Percentiles rank a stretch among this genome's conserved stretches.
These are phyloP conservation scores for Petrocephalus sullivani DNA, from an alignment of 2,797 vertebrate genomes.

Conservation along the genomic window DNA sequence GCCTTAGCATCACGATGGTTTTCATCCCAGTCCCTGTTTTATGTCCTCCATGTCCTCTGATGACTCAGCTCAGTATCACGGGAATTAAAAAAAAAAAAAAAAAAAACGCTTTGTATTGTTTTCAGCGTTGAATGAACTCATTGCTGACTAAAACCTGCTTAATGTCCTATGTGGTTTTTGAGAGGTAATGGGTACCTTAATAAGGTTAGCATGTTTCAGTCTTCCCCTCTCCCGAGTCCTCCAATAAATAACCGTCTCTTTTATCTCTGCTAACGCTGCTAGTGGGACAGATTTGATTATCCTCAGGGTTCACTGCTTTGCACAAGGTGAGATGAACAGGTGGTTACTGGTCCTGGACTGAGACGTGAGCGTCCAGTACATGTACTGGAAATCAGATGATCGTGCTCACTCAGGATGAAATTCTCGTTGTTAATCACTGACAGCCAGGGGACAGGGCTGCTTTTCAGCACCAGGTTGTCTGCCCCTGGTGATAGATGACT, in stretches of 20 bases:
- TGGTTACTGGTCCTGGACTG: neutral
- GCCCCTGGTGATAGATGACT: constrained; percentile 13
- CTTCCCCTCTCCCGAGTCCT: constrained; percentile 8
- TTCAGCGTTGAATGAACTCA: neutral
- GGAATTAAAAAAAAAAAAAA: neutral
- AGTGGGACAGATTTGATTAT: neutral
- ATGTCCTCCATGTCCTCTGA: neutral
- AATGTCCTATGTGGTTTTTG: constrained; percentile 19
- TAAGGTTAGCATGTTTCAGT: neutral
- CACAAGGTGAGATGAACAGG: neutral
- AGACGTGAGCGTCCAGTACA: neutral
- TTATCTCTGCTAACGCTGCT: neutral
- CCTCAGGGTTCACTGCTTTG: neutral
- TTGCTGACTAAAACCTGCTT: constrained; percentile 12
- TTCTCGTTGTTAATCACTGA: constrained; percentile 5
- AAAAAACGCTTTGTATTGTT: neutral
- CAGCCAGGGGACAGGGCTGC: neutral
- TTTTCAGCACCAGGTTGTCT: neutral
- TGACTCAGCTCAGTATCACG: neutral
- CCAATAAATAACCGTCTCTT: neutral
- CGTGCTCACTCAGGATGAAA: neutral
- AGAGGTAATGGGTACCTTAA: neutral
- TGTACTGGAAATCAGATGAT: neutral
- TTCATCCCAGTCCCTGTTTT: neutral
- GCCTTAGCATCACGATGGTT: neutral